A percentile compares a stretch with the other conserved stretches of the same genome.
Conservation (phyloP, 1,140 invertebrate genomes). For the Ridgeia piscesae region DNA sequence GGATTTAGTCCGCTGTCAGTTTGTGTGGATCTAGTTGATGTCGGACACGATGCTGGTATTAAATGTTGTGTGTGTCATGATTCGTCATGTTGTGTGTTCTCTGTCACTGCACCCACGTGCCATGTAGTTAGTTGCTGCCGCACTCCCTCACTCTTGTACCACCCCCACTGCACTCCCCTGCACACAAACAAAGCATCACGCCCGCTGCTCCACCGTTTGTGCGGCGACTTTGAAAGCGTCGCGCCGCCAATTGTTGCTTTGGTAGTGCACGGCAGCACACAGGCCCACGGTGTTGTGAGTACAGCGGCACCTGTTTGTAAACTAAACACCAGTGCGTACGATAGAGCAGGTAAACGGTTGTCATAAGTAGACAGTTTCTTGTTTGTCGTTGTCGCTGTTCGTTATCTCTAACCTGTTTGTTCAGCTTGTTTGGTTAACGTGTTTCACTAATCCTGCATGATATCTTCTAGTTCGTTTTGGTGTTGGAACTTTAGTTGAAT, state of each 20-base stretch:
- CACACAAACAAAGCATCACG: background rate
- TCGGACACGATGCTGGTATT: background rate
- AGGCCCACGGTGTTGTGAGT: background rate
- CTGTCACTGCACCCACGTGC: background rate
- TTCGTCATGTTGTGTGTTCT: background rate
- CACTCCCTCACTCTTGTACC: background rate
- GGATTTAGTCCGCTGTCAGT: background rate
- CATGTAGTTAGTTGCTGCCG: background rate
- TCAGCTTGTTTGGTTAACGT: slow-evolving; percentile 6
- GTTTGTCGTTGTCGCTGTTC: background rate
- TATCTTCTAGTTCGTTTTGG: background rate
- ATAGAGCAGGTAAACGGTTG: background rate
- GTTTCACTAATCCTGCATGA: background rate
- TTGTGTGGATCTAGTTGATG: background rate
- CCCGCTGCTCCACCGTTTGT: background rate
- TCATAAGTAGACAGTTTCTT: background rate
- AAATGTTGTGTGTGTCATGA: background rate
- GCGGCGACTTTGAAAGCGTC: background rate
- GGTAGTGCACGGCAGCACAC: background rate
- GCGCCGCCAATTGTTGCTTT: background rate
- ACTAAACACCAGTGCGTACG: background rate
- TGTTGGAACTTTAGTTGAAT: background rate
- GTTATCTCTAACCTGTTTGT: background rate
- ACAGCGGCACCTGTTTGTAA: background rate
- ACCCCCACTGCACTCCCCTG: too few relatives aligned